Base-by-base conservation (phyloP, 2,797 vertebrate species). In the Nannoperca obscura region DNA sequence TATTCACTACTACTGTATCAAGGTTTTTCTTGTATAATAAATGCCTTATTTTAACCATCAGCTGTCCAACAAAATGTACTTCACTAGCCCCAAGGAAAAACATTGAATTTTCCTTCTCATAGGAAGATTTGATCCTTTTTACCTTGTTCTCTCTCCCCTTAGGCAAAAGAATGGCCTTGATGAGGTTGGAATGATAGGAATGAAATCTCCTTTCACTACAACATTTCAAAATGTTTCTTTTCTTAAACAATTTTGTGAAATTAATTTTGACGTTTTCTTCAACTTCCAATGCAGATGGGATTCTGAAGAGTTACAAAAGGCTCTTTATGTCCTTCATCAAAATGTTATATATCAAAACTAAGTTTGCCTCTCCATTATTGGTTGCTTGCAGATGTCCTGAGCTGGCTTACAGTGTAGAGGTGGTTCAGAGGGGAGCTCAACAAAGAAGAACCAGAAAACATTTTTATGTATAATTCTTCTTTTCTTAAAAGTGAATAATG, bases 121-220 rank as follows among this genome's bases (percentile, higher is more conserved):
- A n/a, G 50, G 47, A 42, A 47, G 2, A 55, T 81, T 63, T 60
- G 12, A 65, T 74, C 0, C 14, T 74, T 79, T 78, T 68, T 27
- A 54, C 80, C 38, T 65, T 38, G 2, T 74, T 69, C 8, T 40
- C 44, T 64, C 24, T 67, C 11, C 66, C 5, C 5, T 19, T 0
- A 11, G 24, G 58, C 81, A 64, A 84, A 87, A 80, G 19, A 32
- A 52, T 71, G 79, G 46, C 86, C 88, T 86, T 81, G 81, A 77
- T 58, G 62, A 67, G 17, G 6, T 57, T 71, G 20, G 55, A 83
- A 49, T 71, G 47, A 73, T 47, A 38, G 5, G 58, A 87, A 74
- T 76, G 12, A 20, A 67, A 42, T 69, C 32, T 75, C 0, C 17
- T 67, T 79, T 79, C 7, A 80, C 9, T 22, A 0, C 44, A 71